Conservation (phyloP, 1,140 invertebrate species). For the Phymorhynchus buccinoides region DNA sequence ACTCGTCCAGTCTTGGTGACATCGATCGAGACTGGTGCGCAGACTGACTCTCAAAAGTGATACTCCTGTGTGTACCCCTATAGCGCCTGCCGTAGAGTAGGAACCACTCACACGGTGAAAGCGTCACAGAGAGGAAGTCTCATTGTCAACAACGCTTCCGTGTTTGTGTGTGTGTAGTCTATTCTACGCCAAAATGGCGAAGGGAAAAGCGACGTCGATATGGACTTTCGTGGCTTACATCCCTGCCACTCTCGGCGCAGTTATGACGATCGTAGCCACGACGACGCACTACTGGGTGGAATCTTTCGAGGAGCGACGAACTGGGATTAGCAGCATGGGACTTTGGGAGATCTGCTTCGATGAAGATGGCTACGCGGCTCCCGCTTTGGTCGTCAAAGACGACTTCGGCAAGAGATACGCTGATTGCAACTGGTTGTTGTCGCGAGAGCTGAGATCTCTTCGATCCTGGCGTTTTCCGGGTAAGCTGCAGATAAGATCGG, state of each 20-base stretch:
- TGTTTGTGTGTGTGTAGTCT: too few relatives aligned
- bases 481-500: too few relatives aligned
- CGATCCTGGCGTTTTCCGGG: conserved; percentile 40
- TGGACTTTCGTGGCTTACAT: conserved; percentile 32
- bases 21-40: neutral
- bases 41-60: neutral
- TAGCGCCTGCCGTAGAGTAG: neutral
- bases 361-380: conserved; percentile 39
- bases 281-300: conserved; percentile 44
- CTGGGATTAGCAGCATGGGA: conserved; percentile 40
- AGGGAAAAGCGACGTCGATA: conserved; percentile 31
- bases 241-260: conserved; percentile 31
- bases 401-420: conserved; percentile 34
- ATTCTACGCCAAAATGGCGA: conserved; percentile 45
- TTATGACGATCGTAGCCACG: conserved; percentile 21
- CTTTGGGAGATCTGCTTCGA: conserved; percentile 45
- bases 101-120: neutral
- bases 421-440: conserved; percentile 42
- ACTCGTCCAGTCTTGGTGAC: neutral
- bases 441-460: conserved; percentile 37
- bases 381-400: conserved; percentile 33
- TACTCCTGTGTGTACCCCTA: neutral
- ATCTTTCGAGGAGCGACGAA: conserved; percentile 29
- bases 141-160: neutral
- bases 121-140: neutral